Evolutionary conservation across 2,113 vertebrate genomes (phyloP), one percentile per base, ranked within the genome.

Genomic region (Etheostoma spectabile): DNA sequence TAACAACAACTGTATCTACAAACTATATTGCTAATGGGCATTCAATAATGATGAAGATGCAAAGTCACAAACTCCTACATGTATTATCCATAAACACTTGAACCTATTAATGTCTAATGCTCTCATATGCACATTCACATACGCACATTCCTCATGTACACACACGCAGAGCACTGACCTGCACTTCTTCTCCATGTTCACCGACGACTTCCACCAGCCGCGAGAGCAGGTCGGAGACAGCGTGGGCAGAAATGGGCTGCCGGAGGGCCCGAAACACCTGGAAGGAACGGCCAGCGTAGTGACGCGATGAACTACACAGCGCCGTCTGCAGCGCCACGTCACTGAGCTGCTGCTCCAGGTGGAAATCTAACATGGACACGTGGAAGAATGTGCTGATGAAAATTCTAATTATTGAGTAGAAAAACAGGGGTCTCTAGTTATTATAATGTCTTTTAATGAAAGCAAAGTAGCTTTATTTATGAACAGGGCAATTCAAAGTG

Each of bases 211-310:
- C 98, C 52, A 99, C 97, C 89, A 99, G 79, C 68, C 97, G 95
- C 0, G 97, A 98, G 35, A 99, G 95, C 79, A 99, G 95, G 90
- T 98, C 97, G 11, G 97, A 99, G 69, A 99, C 93, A 0, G 97
- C 97, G 0, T 96, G 97, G 19, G 97, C 96, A 5, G 96, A 97
- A 30, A 99, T 94, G 0, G 98, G 98, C 73, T 98, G 98, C 27
- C 95, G 96, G 61, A 99, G 95, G 1, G 97, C 97, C 76, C 98
- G 93, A 78, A 99, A 98, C 87, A 99, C 97, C 93, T 99, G 98
- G 93, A 99, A 99, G 84, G 98, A 98, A 5, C 98, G 97, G 11
- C 98, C 96, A 0, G 98, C 98, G 0, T 99, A 99, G 93, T 99
- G 98, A 46, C 98, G 95, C 0, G 98, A 99, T 4, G 98, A 99